Evolutionary conservation across 1,140 invertebrate genomes (phyloP).

Genomic region (Coboldia fuscipes): DNA sequence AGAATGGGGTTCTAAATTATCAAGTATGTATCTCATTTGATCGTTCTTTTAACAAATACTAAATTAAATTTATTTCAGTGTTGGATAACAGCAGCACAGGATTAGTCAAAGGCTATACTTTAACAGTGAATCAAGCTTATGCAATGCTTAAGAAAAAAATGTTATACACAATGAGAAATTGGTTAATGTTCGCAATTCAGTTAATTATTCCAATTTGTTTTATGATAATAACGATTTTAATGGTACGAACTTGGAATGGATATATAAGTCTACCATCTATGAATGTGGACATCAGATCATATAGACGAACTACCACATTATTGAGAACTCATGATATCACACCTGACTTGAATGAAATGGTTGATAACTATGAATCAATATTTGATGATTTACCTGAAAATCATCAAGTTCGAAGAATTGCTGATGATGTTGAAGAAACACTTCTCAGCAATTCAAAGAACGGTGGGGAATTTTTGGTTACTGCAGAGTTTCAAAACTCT

Average conservation of each 20-base stretch:
- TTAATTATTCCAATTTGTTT: slow-evolving; percentile 29
- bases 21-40: neutral
- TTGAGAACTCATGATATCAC: too few relatives aligned
- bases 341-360: too few relatives aligned
- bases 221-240: slow-evolving; percentile 27
- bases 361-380: too few relatives aligned
- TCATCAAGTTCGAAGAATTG: too few relatives aligned
- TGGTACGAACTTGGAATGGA: slow-evolving; percentile 23
- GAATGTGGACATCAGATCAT: slow-evolving; percentile 3
- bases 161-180: slow-evolving; percentile 25
- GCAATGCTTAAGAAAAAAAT: slow-evolving; percentile 33
- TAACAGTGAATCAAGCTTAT: slow-evolving; percentile 27
- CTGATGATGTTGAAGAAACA: slow-evolving; percentile 11
- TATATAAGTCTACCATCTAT: slow-evolving; percentile 22
- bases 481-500: neutral
- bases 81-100: too few relatives aligned
- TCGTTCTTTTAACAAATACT: too few relatives aligned
- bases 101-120: slow-evolving; percentile 11
- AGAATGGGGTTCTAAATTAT: too few relatives aligned
- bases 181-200: slow-evolving; percentile 27
- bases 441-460: slow-evolving; percentile 6
- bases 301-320: slow-evolving; percentile 1
- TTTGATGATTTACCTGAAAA: too few relatives aligned
- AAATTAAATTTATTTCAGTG: too few relatives aligned
- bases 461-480: neutral